These are phyloP conservation scores for Pipa parva DNA, from an alignment of 2,113 vertebrate species.

Conservation along the genomic window DNA sequence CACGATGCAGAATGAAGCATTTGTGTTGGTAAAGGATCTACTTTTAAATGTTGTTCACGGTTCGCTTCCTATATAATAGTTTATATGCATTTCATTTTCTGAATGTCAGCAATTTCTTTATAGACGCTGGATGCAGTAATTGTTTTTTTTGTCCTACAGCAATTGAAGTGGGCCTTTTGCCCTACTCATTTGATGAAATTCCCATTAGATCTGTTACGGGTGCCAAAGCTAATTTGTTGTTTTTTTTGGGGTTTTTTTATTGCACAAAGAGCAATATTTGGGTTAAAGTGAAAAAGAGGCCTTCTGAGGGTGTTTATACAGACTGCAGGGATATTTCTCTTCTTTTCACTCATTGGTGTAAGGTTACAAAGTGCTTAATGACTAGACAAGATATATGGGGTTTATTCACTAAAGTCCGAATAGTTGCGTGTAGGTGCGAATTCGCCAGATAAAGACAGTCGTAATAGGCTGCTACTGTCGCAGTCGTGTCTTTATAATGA, in stretches of 20 bases:
- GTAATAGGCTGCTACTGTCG: too few species aligned
- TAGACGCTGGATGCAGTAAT: constrained; percentile 4
- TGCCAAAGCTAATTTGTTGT: background rate
- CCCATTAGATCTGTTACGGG: accelerated
- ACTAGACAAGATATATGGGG: too few species aligned
- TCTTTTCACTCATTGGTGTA: background rate
- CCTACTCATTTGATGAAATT: constrained; percentile 13
- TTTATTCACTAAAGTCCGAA: too few species aligned
- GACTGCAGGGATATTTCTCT: background rate
- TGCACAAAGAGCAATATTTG: accelerated
- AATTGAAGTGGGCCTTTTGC: constrained; percentile 41
- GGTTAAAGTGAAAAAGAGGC: constrained; percentile 3
- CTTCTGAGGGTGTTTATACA: background rate
- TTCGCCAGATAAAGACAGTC: too few species aligned
- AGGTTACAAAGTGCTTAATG: too few species aligned
- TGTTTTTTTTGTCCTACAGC: background rate
- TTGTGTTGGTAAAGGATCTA: too few species aligned
- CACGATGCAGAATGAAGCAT: too few species aligned
- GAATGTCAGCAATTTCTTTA: background rate
- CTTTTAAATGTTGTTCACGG: too few species aligned
- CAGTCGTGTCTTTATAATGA: too few species aligned
- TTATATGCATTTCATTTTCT: too few species aligned
- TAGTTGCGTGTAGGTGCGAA: too few species aligned
- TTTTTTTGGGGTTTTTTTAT: background rate
- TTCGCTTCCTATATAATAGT: too few species aligned